Base-by-base conservation (phyloP, 2,888 invertebrate species). In the Horisme vitalbata region DNA sequence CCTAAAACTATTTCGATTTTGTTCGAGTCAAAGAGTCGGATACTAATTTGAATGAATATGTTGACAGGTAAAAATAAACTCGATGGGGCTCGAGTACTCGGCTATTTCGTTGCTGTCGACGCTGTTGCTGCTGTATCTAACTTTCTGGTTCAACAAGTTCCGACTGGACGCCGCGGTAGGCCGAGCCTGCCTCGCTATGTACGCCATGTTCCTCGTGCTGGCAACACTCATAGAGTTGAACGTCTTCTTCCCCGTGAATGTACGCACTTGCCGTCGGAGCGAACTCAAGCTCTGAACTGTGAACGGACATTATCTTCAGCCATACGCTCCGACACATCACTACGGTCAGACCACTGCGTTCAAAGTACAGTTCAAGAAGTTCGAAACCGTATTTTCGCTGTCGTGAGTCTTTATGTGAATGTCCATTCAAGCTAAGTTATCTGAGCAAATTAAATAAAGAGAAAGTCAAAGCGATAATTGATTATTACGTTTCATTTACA, bases 161-260 rank as follows among this genome's bases (percentile, higher is more conserved):
- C 94, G 95, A 83, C 86, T 98, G 78, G 96, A 96, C 78, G 94
- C 93, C 71, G 94, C 94, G 69, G 96, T 97, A 46, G 97, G 97
- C 49, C 91, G 94, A 43, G 94, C 95, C 41, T 96, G 96, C 69
- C 91, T 97, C 54, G 91, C 95, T 56, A 96, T 96, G 93, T 97
- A 98, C 85, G 94, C 94, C 50, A 93, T 95, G 63, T 97, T 97
- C 78, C 92, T 97, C 54, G 93, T 96, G 39, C 91, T 97, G 59
- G 96, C 97, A 41, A 96, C 96, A 56, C 91, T 97, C 64, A 97
- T 97, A 71, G 97, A 97, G 90, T 92, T 97, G 69, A 97, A 97
- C 83, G 95, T 96, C 57, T 97, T 97, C 93, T 97, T 96, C 91
- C 94, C 93, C 66, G 96, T 97, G 65, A 97, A 97, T 87, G 91